Conservation (phyloP, 2,888 invertebrate species). For the Fragum whitleyi region DNA sequence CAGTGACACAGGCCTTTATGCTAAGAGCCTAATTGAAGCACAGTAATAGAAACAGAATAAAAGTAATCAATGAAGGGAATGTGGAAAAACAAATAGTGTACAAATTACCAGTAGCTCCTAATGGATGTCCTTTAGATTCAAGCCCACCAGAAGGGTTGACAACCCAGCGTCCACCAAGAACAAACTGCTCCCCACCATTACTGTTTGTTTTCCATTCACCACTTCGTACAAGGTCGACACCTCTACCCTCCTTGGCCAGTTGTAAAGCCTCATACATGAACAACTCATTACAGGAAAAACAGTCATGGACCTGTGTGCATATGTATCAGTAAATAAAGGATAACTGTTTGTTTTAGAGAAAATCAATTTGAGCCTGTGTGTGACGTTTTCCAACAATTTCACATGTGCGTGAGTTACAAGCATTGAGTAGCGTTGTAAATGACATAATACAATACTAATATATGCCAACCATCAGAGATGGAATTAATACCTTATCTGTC, state of each 20-base stretch:
- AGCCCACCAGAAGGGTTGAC: conserved; percentile 99
- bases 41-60: no score
- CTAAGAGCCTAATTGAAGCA: no score
- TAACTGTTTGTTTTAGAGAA: neutral
- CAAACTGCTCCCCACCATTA: conserved; percentile 90
- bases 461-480: no score
- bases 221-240: conserved; percentile 68
- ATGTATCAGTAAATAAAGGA: neutral
- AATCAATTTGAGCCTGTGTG: neutral
- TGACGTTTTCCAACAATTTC: neutral
- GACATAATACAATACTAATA: no score
- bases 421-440: no score
- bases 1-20: no score
- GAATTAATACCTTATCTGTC: no score
- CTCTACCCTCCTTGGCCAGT: conserved; percentile 74
- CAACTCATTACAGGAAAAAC: conserved; percentile 98
- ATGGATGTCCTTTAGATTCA: conserved; percentile 98
- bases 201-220: conserved; percentile 76
- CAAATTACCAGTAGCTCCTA: conserved; percentile 95
- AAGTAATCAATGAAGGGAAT: no score
- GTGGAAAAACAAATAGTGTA: no score
- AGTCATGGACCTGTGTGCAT: conserved; percentile 91
- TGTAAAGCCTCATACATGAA: conserved; percentile 97
- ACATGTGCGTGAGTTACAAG: no score
- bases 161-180: conserved; percentile 92